Conservation (phyloP, 2,888 invertebrate species). For the Coremacera marginata region DNA sequence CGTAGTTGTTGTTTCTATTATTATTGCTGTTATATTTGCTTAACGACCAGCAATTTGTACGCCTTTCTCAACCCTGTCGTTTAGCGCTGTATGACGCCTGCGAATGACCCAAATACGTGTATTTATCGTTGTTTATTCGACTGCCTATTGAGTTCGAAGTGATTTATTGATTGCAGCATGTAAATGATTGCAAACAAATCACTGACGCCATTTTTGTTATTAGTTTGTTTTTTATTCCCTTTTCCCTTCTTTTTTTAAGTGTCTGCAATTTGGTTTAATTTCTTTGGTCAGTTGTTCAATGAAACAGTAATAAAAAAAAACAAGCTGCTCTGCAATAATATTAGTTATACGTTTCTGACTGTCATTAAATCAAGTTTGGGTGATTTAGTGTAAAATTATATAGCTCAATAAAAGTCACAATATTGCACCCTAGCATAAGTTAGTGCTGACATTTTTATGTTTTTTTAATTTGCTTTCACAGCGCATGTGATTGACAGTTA, state of each 20-base stretch:
- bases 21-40: conserved; percentile 13
- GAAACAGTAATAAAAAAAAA: too few species aligned
- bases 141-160: conserved; percentile 5
- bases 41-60: conserved; percentile 18
- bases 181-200: conserved; percentile 34
- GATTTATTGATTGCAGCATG: conserved; percentile 33
- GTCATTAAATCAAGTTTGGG: too few species aligned
- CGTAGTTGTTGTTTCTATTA: neutral
- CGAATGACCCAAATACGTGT: neutral
- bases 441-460: too few species aligned
- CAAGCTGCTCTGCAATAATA: too few species aligned
- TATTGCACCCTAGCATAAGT: too few species aligned
- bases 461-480: too few species aligned
- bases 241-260: neutral
- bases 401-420: too few species aligned
- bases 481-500: too few species aligned
- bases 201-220: conserved; percentile 16
- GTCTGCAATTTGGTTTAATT: conserved; percentile 1
- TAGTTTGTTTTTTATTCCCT: neutral
- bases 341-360: too few species aligned
- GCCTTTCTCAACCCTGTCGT: neutral
- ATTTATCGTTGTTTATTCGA: neutral
- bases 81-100: neutral
- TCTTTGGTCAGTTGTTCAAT: neutral
- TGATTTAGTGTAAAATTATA: too few species aligned